Base-by-base conservation (phyloP, 2,888 invertebrate species). In the Microplitis manilae region DNA sequence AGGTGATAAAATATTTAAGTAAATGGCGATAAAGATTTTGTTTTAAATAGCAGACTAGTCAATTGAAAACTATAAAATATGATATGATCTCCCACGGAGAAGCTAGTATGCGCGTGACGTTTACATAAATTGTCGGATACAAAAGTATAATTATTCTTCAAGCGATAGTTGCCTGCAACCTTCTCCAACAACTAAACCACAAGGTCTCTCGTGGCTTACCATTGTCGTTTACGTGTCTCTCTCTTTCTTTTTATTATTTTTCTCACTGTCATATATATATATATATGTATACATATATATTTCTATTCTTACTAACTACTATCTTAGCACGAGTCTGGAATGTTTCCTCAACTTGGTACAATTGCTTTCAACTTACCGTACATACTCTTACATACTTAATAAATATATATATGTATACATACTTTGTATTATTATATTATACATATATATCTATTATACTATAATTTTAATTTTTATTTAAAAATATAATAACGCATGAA, bases 181-280 rank as follows among this genome's bases (percentile, higher is more conserved):
- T 73, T 73, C 73, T 73, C 73, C 67, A 73, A 67, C 73, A 73
- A 67, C 73, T 73, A 73, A 67, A 73, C 73, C 73, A 73, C 73
- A 73, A 73, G 73, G 73, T 73, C 73, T 73, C 73, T 67, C 73
- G 73, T 67, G 67, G 67, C 67, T 73, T 73, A 67, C 73, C 67
- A 73, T 67, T 73, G 73, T 67, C 67, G 67, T 67, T 73, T 60
- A 67, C 59, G 59, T 64, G 73, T 73, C 61, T 67, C 67, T 59
- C 59, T 71, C 50, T 17, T 41, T 68, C 68, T 41, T 41, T 40
- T 15, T 41, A 68, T 39, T 61, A 30, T 71, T 38, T 59, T 67
- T 73, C 73, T 73, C 73, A 73, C 59, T 61, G 72, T 62, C 72
- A 72, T 40, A 72, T 39, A 72, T 65, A 72, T 40, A 72, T 39